Base-by-base conservation (phyloP, 2,888 invertebrate genomes). In the Cheilosia variabilis region DNA sequence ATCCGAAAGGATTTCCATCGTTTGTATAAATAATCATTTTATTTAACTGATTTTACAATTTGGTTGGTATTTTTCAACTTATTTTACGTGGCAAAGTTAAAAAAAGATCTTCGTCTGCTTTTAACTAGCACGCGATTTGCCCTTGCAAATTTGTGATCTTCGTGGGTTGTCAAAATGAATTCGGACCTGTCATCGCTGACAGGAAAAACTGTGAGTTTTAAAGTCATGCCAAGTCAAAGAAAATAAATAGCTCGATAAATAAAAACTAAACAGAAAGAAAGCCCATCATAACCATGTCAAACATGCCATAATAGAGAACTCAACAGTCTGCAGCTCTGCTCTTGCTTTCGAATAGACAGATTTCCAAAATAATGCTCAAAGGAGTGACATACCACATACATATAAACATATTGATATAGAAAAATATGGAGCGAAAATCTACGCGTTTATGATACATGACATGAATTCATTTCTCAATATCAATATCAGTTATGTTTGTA, bases 1-100 rank as follows among this genome's bases (percentile, higher is more conserved):
- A 92, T 24, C 95, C 94, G 22, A 95, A 94, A 37, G 96, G 96
- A 92, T 97, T 97, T 89, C 95, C 95, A 89, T 95, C 94, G 90
- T 97, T 97, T 10, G 96, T 95, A 88, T 94, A 94, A 87, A 96
- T 94, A 90, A 95, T 95, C 95, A 96, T 96, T 62, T 80, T 83
- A 50, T 62, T 50, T 76, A 57, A 37, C 7, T 73, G 27, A 2
- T 73, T 62, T 53, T 65, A 68, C 1, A 1, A 19, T 43, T 34
- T 37, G 1, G 43, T 13, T 52, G 17, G 1, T 34, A 24, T 10
- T 2, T 53, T 63, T 55, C 2, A 34, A 71, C 58, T 66, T 13
- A 65, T 66, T 80, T 84, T 60, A 84, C 84, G 84, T 84, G 84
- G 84, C 84, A 84, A 73, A 62, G 47, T 19, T 2, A n/a, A 17